Evolutionary conservation across 2,797 vertebrate genomes (phyloP).

Genomic region (Sebastes kiyomatsui): DNA sequence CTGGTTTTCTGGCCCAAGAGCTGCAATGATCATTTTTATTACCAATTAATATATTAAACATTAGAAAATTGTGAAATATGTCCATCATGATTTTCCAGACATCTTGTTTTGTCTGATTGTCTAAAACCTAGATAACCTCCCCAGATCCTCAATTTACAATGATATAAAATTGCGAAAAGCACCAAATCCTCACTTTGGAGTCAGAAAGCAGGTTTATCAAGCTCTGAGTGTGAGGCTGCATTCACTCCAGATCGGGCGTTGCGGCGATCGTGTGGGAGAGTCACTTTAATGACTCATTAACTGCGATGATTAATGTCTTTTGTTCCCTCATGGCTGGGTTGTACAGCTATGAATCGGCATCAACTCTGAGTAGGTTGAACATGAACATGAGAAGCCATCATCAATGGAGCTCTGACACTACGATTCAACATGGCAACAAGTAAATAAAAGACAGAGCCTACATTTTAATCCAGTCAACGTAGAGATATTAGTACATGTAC

Average conservation of each 20-base stretch:
- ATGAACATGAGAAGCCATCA: neutral
- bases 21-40: neutral
- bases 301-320: neutral
- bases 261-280: neutral
- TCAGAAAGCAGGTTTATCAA: neutral
- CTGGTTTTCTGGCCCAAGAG: neutral
- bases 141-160: neutral
- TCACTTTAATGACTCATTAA: neutral
- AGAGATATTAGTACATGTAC: too few relatives aligned
- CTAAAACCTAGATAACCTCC: neutral
- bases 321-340: neutral
- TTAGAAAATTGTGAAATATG: neutral
- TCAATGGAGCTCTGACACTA: neutral
- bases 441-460: too few relatives aligned
- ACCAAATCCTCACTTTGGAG: neutral
- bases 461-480: too few relatives aligned
- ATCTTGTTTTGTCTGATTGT: neutral
- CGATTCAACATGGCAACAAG: neutral
- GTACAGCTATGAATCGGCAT: neutral
- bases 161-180: neutral
- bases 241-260: neutral
- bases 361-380: too few relatives aligned
- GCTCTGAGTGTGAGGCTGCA: neutral
- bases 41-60: neutral
- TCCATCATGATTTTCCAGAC: neutral